Conservation (phyloP, 2,797 vertebrate species). For the Acanthopagrus latus region DNA sequence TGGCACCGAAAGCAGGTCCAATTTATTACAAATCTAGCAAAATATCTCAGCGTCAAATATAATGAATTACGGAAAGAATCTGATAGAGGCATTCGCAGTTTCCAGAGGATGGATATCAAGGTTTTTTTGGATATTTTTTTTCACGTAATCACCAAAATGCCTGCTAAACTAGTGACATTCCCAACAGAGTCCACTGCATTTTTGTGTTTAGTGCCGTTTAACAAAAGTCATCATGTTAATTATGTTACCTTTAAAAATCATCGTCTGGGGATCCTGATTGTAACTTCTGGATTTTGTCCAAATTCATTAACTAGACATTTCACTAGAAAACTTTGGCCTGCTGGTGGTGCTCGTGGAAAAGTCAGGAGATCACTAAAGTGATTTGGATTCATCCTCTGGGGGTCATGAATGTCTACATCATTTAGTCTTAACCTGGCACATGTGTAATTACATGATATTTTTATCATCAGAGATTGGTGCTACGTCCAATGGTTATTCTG, state of each 20-base stretch:
- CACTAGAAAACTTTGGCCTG: not conserved
- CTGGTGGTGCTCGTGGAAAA: not conserved
- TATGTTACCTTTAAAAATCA: not conserved
- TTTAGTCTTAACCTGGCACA: not conserved
- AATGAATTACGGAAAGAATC: not conserved
- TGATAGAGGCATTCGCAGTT: not conserved
- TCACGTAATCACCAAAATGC: not conserved
- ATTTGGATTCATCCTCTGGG: not conserved
- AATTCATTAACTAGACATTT: not conserved
- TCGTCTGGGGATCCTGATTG: not conserved
- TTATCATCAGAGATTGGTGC: not conserved
- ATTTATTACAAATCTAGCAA: not conserved
- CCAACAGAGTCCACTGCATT: too few relatives aligned
- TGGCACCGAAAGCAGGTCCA: not conserved
- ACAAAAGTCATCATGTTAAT: not conserved
- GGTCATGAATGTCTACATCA: not conserved
- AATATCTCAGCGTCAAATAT: not conserved
- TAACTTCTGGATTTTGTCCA: not conserved
- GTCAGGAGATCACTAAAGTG: not conserved
- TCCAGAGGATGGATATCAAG: not conserved
- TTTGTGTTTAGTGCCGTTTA: not conserved
- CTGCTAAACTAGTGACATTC: not conserved
- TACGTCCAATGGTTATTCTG: not conserved
- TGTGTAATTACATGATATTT: not conserved
- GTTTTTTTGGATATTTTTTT: too few relatives aligned